Conservation (phyloP, 2,797 vertebrate genomes). For the Manis javanica region DNA sequence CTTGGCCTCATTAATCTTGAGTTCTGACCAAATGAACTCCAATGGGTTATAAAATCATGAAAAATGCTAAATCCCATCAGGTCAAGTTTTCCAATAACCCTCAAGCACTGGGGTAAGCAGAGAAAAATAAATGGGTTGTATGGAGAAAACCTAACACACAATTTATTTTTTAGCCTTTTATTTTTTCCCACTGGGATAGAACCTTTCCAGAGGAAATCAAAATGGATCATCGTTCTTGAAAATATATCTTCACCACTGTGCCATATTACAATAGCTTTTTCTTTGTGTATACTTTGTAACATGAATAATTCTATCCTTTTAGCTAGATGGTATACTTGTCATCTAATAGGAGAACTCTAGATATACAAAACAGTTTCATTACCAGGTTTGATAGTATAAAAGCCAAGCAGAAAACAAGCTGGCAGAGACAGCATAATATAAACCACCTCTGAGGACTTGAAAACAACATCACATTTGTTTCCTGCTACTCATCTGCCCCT, state of each 20-base stretch:
- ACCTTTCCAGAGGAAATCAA: neutral
- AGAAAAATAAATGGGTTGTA: neutral
- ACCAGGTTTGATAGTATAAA: neutral
- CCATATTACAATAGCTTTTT: neutral
- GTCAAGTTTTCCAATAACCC: neutral
- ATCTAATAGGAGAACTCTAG: rapidly evolving
- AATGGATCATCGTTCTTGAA: neutral
- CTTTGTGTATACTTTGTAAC: neutral
- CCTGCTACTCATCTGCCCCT: constrained; percentile 15
- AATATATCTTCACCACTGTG: neutral
- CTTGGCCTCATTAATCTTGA: constrained; percentile 12
- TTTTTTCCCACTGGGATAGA: neutral
- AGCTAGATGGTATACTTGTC: neutral
- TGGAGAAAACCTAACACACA: neutral
- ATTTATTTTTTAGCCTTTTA: neutral
- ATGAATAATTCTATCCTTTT: neutral
- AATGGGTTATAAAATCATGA: neutral
- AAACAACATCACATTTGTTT: constrained; percentile 58
- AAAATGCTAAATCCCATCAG: neutral
- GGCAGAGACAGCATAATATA: constrained; percentile 39
- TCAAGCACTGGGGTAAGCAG: neutral
- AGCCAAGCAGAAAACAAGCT: constrained; percentile 36
- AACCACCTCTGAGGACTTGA: constrained; percentile 37
- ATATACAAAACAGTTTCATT: constrained; percentile 31
- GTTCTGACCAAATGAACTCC: neutral